Conservation (phyloP, 2,888 invertebrate genomes). For the Enchytraeus crypticus region DNA sequence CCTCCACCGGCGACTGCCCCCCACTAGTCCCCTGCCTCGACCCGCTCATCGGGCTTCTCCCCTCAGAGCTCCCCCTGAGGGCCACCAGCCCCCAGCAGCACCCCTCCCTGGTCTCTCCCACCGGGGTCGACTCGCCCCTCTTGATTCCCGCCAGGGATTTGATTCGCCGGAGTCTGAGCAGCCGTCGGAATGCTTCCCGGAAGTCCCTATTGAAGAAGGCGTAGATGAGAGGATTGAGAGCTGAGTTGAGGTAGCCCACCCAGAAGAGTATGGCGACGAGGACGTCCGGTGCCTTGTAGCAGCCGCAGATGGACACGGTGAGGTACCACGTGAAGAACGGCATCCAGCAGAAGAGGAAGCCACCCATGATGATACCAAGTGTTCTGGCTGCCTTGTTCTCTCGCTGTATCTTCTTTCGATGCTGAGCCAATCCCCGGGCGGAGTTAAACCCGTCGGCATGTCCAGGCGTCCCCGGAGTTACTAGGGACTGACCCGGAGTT, state of each 20-base stretch:
- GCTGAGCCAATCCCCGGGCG: too few relatives aligned
- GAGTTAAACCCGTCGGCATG: too few relatives aligned
- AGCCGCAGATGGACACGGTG: conserved; percentile 16
- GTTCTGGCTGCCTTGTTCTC: conserved; percentile 72
- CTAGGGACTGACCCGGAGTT: background rate
- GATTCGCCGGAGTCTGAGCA: too few relatives aligned
- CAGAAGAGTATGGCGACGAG: conserved; percentile 31
- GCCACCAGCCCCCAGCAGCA: too few relatives aligned
- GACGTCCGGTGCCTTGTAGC: conserved; percentile 6
- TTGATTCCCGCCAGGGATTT: too few relatives aligned
- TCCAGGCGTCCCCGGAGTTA: too few relatives aligned
- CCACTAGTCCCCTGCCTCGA: too few relatives aligned
- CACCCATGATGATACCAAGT: conserved; percentile 93
- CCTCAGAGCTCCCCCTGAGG: too few relatives aligned
- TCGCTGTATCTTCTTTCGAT: conserved; percentile 39
- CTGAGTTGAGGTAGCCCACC: conserved; percentile 35
- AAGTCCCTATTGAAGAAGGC: conserved; percentile 34
- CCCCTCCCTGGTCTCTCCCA: too few relatives aligned
- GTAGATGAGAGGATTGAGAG: conserved; percentile 34
- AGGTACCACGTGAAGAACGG: conserved; percentile 84
- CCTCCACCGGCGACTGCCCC: too few relatives aligned
- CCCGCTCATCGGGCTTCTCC: too few relatives aligned
- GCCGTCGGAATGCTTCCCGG: conserved; percentile 28
- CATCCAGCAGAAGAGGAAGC: conserved; percentile 91
- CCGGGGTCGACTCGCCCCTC: too few relatives aligned